Conservation (phyloP, 2,888 invertebrate genomes). For the Unio delphinus region DNA sequence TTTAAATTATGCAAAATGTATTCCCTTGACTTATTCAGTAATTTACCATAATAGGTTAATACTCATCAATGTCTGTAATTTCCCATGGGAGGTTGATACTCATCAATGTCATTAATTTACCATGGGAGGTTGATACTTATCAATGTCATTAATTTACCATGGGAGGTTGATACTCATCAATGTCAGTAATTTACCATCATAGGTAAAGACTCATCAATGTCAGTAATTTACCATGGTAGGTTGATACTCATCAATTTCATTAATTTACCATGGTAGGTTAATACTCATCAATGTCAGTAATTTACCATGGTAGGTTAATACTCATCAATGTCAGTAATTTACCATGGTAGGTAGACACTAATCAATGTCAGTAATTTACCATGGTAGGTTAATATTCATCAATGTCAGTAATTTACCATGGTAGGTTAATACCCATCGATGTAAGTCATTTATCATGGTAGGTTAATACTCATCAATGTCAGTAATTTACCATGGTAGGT, state of each 20-base stretch:
- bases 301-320: slow-evolving; percentile 57
- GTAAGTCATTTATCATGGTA: slow-evolving; percentile 48
- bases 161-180: slow-evolving; percentile 57
- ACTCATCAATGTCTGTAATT: slow-evolving; percentile 49
- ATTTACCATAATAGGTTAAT: slow-evolving; percentile 57
- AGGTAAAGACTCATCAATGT: slow-evolving; percentile 53
- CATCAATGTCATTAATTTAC: slow-evolving; percentile 54
- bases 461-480: slow-evolving; percentile 53
- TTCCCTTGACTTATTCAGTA: not conserved
- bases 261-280: slow-evolving; percentile 55
- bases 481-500: slow-evolving; percentile 53
- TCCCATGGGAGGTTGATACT: slow-evolving; percentile 55
- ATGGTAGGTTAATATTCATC: slow-evolving; percentile 56
- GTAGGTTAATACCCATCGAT: slow-evolving; percentile 58
- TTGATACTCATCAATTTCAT: slow-evolving; percentile 49
- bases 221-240: slow-evolving; percentile 53
- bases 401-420: slow-evolving; percentile 48
- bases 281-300: slow-evolving; percentile 47
- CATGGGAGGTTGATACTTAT: slow-evolving; percentile 53
- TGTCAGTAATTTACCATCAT: slow-evolving; percentile 49
- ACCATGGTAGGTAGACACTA: slow-evolving; percentile 56
- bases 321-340: slow-evolving; percentile 49
- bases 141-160: slow-evolving; percentile 52
- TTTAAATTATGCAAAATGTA: not conserved
- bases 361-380: slow-evolving; percentile 54